These are phyloP conservation scores for Neocrepidodera transversa DNA, from an alignment of 2,888 invertebrate species.

Conservation along the genomic window DNA sequence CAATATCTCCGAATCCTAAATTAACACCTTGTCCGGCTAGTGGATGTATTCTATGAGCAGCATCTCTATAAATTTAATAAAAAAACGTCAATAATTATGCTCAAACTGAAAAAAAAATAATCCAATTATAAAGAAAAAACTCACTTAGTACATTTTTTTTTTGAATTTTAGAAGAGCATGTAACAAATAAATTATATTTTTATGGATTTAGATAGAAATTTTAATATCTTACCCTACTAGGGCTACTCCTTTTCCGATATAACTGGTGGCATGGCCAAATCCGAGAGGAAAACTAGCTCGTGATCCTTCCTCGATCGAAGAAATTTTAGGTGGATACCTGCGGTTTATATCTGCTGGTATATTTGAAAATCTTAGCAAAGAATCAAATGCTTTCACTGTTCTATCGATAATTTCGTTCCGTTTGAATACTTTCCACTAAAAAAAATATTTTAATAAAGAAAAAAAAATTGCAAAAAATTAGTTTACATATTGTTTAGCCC, in stretches of 20 bases:
- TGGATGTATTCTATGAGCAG: slow-evolving; percentile 92
- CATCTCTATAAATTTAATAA: slow-evolving; percentile 67
- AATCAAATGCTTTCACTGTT: slow-evolving; percentile 65
- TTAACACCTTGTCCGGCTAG: slow-evolving; percentile 98
- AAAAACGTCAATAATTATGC: background rate
- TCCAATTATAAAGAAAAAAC: too few relatives aligned
- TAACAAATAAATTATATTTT: background rate
- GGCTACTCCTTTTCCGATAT: slow-evolving; percentile 81
- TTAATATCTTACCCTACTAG: slow-evolving; percentile 90
- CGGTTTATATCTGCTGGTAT: slow-evolving; percentile 55
- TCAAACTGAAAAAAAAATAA: background rate
- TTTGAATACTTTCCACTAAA: slow-evolving; percentile 69
- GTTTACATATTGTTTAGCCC: too few relatives aligned
- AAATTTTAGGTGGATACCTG: slow-evolving; percentile 72
- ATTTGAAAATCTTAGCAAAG: slow-evolving; percentile 58
- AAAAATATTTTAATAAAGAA: slow-evolving; percentile 5
- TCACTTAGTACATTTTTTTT: too few relatives aligned
- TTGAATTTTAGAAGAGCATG: too few relatives aligned
- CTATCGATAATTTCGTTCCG: slow-evolving; percentile 64
- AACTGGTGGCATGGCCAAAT: slow-evolving; percentile 87
- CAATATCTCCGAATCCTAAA: slow-evolving; percentile 93
- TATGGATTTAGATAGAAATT: too few relatives aligned
- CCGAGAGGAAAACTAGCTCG: slow-evolving; percentile 92
- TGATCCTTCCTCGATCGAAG: slow-evolving; percentile 66
- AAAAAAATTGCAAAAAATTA: background rate